Conservation (phyloP, 2,888 invertebrate genomes). For the Melipona beecheii region DNA sequence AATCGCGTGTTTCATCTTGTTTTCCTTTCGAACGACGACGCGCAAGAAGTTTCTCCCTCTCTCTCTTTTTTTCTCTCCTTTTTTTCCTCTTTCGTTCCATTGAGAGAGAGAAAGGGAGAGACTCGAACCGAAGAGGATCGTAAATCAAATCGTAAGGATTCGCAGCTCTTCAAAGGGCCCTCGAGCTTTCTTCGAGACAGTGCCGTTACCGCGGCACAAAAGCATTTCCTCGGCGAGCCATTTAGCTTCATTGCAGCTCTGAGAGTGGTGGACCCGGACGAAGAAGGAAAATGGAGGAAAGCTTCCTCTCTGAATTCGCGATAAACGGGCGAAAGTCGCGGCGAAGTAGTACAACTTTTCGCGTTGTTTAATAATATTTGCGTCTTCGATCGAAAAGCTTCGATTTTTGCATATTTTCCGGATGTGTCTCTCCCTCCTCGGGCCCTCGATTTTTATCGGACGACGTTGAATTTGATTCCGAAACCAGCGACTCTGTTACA, state of each 20-base stretch:
- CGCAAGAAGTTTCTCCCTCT: not conserved
- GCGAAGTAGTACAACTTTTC: not conserved
- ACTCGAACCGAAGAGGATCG: slow-evolving; percentile 14
- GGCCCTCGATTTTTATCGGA: not conserved
- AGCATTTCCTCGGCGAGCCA: slow-evolving; percentile 29
- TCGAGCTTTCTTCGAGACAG: not conserved
- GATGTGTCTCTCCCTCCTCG: not conserved
- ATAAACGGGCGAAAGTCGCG: slow-evolving; percentile 1
- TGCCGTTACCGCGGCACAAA: slow-evolving; percentile 13
- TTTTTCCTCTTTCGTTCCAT: too few relatives aligned
- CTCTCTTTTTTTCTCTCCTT: not conserved
- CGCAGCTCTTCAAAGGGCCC: slow-evolving; percentile 13
- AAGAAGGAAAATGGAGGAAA: not conserved
- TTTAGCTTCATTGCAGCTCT: slow-evolving; percentile 19
- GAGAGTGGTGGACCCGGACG: not conserved
- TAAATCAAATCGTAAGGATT: slow-evolving; percentile 56
- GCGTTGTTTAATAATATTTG: slow-evolving; percentile 11
- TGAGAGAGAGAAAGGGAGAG: not conserved
- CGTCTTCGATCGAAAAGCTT: not conserved
- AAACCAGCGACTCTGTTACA: not conserved
- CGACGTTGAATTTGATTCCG: not conserved
- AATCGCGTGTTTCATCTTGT: not conserved
- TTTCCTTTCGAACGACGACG: not conserved
- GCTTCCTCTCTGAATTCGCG: slow-evolving; percentile 3
- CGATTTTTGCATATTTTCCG: not conserved